Evolutionary conservation across 2,113 vertebrate genomes (phyloP).

Genomic region (Cisticola juncidis): DNA sequence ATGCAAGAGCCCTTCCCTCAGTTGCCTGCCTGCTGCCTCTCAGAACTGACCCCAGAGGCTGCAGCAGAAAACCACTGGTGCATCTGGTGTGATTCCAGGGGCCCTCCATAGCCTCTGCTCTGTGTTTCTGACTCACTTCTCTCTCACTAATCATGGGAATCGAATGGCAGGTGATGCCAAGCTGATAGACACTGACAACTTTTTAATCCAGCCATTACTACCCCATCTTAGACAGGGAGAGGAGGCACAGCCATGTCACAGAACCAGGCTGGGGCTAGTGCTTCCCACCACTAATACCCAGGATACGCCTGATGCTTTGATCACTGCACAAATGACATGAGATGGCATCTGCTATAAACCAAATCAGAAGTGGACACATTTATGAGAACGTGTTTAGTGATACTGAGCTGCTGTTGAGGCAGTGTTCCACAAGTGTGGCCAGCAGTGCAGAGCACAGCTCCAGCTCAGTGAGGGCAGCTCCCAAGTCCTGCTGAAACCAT

Average conservation of each 20-base stretch:
- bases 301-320: not conserved
- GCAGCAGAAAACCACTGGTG: not conserved
- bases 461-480: not conserved
- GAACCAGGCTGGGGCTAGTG: not conserved
- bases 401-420: not conserved
- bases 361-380: not conserved
- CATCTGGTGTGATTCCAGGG: not conserved
- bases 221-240: not conserved
- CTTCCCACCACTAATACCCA: fast-evolving
- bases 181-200: not conserved
- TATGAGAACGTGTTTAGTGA: not conserved
- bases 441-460: not conserved
- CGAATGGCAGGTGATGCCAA: not conserved
- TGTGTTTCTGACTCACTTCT: not conserved
- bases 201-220: not conserved
- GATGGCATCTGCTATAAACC: not conserved
- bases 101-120: not conserved
- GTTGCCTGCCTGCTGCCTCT: not conserved
- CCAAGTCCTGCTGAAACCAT: not conserved
- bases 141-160: not conserved
- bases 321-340: not conserved
- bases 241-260: not conserved
- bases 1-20: not conserved
- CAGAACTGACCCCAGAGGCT: fast-evolving
- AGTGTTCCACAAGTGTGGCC: not conserved